phyloP scores from a whole-genome alignment of 2,797 vertebrate genomes.

The Pithecia hirsuta region DNA sequence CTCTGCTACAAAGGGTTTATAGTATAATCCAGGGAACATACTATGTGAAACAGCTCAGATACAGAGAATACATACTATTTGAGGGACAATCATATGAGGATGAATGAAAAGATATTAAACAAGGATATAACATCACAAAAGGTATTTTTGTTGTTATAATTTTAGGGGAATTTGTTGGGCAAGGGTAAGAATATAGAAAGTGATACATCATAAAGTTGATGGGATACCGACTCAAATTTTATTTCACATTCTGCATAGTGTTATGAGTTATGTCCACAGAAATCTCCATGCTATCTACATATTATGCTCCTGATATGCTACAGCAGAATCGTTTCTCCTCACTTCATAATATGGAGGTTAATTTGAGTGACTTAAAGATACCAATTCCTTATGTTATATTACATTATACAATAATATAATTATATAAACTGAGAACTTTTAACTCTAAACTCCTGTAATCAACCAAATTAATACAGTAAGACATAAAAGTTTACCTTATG shows the following conservation, averaged over 20 bases:
- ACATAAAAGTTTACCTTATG: not conserved
- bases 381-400: not conserved
- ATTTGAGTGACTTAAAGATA: slow-evolving; percentile 5
- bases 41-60: slow-evolving; percentile 56
- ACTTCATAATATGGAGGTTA: not conserved
- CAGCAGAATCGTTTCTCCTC: not conserved
- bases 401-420: not conserved
- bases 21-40: slow-evolving; percentile 69
- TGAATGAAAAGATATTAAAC: slow-evolving; percentile 49
- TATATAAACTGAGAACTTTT: not conserved
- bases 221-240: not conserved
- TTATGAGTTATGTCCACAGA: not conserved
- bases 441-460: not conserved
- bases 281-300: not conserved
- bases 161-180: not conserved
- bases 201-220: slow-evolving; percentile 50
- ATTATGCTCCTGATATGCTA: not conserved
- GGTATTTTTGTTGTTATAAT: not conserved
- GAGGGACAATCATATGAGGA: slow-evolving; percentile 2
- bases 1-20: slow-evolving; percentile 76
- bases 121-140: slow-evolving; percentile 10
- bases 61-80: slow-evolving; percentile 52
- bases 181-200: slow-evolving; percentile 35
- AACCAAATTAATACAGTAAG: slow-evolving; percentile 1
- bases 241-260: slow-evolving; percentile 11